Evolutionary conservation across 2,797 vertebrate genomes (phyloP), one percentile per base, ranked within the genome.

Genomic region (Smutsia temminckii): DNA sequence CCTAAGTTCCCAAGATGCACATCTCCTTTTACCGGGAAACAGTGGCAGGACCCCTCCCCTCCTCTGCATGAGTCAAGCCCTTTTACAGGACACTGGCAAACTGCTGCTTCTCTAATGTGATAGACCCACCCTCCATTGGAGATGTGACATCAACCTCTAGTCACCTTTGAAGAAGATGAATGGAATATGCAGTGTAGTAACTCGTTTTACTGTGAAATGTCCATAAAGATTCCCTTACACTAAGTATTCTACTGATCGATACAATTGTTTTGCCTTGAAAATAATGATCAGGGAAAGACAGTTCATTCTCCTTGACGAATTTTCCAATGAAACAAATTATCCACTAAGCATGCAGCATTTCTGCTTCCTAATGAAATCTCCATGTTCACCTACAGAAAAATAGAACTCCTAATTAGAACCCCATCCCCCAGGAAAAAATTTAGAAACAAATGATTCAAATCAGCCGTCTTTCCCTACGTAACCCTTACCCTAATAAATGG

Each of bases 401-500:
- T 0, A 80, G 46, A 92, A 66, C 6, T 59, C 42, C 53, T 72
- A 37, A 79, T 72, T 79, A 75, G 21, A 87, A 78, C 57, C 55
- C n/a, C 37, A 20, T 25, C 17, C 29, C 32, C 21, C 1, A 83
- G 51, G 37, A 17, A 34, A 69, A 85, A 3, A 69, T 42, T 78
- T 94, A 61, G 66, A 95, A 92, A 94, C 21, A 79, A 74, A 61
- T 42, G 69, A 83, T 93, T 94, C 85, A 77, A 89, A 93, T 93
- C 93, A 96, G 29, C 55, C 91, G 25, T 5, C 61, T 85, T 95
- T 84, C 66, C 59, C 66, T 37, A 32, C 79, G 21, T 64, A 81
- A 96, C 83, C 96, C 14, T 85, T 88, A 72, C 90, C 91, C 97
- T 97, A 95, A 98, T 98, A 98, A 98, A 98, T 97, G 97, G 97